A percentile compares a stretch with the other conserved stretches of the same genome.
Conservation (phyloP, 2,888 invertebrate genomes). For the Drosophila histrio region DNA sequence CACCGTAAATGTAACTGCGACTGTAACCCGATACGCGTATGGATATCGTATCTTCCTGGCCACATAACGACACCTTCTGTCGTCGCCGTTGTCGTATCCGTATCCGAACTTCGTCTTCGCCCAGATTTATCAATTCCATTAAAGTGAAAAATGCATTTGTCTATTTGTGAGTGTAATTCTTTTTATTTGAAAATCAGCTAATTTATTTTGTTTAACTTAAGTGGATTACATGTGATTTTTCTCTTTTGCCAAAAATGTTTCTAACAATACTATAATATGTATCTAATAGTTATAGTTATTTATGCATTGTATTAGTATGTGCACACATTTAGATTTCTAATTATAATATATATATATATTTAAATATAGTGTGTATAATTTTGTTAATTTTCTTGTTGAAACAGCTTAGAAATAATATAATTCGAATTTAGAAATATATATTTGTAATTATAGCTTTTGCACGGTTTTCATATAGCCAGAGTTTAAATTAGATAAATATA, state of each 20-base stretch:
- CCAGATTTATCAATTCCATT: conserved; percentile 59
- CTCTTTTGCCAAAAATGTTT: conserved; percentile 56
- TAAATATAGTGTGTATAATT: conserved; percentile 49
- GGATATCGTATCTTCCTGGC: conserved; percentile 38
- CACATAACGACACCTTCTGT: conserved; percentile 59
- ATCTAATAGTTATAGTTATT: conserved; percentile 43
- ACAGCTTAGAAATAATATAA: conserved; percentile 50
- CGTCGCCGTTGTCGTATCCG: conserved; percentile 37
- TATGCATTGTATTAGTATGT: conserved; percentile 35
- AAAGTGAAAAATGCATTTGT: conserved; percentile 53
- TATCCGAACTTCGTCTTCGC: conserved; percentile 1
- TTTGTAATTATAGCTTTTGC: conserved; percentile 45
- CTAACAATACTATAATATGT: conserved; percentile 57
- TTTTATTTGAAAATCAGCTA: conserved; percentile 55
- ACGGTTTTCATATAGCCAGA: conserved; percentile 29
- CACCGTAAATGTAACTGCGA: conserved; percentile 24
- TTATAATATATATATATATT: conserved; percentile 31
- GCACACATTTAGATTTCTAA: conserved; percentile 68
- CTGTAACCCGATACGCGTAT: conserved; percentile 43
- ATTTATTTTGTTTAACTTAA: conserved; percentile 34
- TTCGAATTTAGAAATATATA: conserved; percentile 10
- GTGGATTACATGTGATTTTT: conserved; percentile 26
- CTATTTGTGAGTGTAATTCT: conserved; percentile 45
- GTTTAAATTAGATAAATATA: conserved; percentile 39
- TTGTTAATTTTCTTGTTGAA: conserved; percentile 31